Base-by-base conservation (phyloP, 2,888 invertebrate species). In the Marasmarcha lunaedactyla region DNA sequence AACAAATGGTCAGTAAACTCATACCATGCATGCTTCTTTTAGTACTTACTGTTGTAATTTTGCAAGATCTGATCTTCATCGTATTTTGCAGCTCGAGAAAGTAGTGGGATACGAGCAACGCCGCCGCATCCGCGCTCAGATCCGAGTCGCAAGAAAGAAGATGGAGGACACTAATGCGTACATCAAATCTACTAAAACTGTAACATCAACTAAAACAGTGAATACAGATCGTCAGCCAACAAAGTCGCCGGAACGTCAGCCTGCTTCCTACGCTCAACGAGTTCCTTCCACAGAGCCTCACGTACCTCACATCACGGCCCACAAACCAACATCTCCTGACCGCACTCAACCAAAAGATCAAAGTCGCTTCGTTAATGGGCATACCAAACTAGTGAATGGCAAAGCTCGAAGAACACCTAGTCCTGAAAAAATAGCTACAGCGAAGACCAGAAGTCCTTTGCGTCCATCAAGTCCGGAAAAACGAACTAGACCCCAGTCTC, bases 61-160 rank as follows among this genome's bases (percentile, higher is more conserved):
- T 3, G 6, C 30, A 30, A n/a, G n/a, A 30, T 30, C 20, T 20
- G 20, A 20, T 7, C 20, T 20, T 20, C 20, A 5, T 20, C 57
- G 41, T 52, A 53, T 54, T 14, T 85, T 85, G 55, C 78, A 90
- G 88, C 74, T 93, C 66, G 90, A 92, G 72, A 89, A 88, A 57
- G 90, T 91, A 42, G 87, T 87, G 40, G 89, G 89, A 45, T 93
- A 93, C 63, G 93, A 93, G 59, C 86, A 92, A 55, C 81, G 93
- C 50, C 86, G 92, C 46, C 86, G 90, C 49, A 90, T 94, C 40
- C 85, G 93, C 45, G 86, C 90, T 1, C 92, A 93, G 68, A 91
- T 93, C 44, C 85, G 93, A 46, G 64, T 90, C 12, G 89, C 91
- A 6, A 90, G 88, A 60, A 89, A 89, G 52, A 77, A 86, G 47